Percentiles rank a stretch among this genome's conserved stretches.
These are phyloP conservation scores for Clarias fuscus DNA, from an alignment of 2,797 vertebrate genomes.

Conservation along the genomic window DNA sequence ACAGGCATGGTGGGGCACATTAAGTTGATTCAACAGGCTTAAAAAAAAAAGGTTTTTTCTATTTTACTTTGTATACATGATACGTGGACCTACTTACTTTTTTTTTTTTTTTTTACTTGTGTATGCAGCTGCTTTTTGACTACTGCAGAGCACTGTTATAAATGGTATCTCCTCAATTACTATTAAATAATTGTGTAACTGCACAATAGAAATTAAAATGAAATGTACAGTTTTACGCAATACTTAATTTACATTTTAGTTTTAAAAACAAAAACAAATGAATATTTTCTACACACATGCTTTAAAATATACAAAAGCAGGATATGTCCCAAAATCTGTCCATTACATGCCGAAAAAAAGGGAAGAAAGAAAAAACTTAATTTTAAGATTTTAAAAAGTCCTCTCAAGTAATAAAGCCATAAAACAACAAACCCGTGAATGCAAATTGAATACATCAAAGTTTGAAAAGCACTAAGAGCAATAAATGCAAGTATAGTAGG, in stretches of 20 bases:
- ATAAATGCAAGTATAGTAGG: neutral
- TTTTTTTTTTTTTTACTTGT: conserved; percentile 20
- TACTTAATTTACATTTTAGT: conserved; percentile 79
- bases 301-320: conserved; percentile 60
- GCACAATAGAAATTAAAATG: conserved; percentile 80
- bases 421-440: conserved; percentile 1
- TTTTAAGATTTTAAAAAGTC: neutral
- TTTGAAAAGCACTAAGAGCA: neutral
- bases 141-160: conserved; percentile 66
- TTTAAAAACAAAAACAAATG: conserved; percentile 78
- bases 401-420: neutral
- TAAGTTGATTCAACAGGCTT: conserved; percentile 47
- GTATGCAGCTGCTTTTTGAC: conserved; percentile 53
- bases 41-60: conserved; percentile 27
- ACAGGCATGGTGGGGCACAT: conserved; percentile 51
- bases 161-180: conserved; percentile 68
- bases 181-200: conserved; percentile 77
- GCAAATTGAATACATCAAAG: neutral
- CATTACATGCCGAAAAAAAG: neutral
- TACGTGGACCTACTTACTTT: conserved; percentile 37
- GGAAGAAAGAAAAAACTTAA: neutral
- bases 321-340: conserved; percentile 23
- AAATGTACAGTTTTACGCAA: conserved; percentile 76
- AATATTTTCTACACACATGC: conserved; percentile 71
- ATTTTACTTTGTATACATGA: conserved; percentile 39